Base-by-base conservation (phyloP, 2,797 vertebrate species). In the Acridotheres tristis region DNA sequence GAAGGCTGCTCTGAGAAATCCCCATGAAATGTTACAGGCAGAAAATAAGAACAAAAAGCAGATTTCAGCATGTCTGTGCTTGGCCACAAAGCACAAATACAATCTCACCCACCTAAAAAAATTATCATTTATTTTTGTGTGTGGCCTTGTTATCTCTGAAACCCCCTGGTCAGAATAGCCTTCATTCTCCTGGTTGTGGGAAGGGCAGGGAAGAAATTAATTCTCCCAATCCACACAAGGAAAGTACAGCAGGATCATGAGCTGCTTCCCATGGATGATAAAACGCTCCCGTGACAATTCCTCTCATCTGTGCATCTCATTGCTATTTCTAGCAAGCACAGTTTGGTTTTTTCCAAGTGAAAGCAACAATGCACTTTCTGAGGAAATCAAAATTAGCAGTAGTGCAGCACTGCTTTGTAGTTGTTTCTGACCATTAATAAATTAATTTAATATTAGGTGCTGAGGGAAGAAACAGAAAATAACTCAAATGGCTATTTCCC, bases 141-240 rank as follows among this genome's bases (percentile, higher is more conserved):
- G 15, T 11, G 4, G 29, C 22, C 11, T n/a, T 3, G 0, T 11
- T 53, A 54, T 23, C 22, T 36, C 30, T 18, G 65, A 50, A 29
- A 34, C 21, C 7, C 36, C 16, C 27, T 4, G 6, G 36, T 5
- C 42, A 29, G 59, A n/a, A 6, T 45, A 0, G 0, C 45, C n/a
- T 79, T 53, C 30, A 9, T 58, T 76, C 51, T 61, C 42, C 30
- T 13, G 22, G 6, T 2, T 51, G 17, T 43, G 30, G 9, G 25
- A 42, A 38, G 6, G 8, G 32, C 63, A 54, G 20, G 29, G 26
- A 53, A 84, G 25, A 19, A 68, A 32, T 17, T 7, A 0, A 0
- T 73, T 47, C 29, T 38, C 34, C 17, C 11, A 30, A 11, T 26
- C 26, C 30, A 27, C 25, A 9, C 8, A 15, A 54, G 27, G 20